A percentile compares a stretch with the other conserved stretches of the same genome.
Conservation (phyloP, 2,113 vertebrate genomes). For the Platysternon megacephalum region DNA sequence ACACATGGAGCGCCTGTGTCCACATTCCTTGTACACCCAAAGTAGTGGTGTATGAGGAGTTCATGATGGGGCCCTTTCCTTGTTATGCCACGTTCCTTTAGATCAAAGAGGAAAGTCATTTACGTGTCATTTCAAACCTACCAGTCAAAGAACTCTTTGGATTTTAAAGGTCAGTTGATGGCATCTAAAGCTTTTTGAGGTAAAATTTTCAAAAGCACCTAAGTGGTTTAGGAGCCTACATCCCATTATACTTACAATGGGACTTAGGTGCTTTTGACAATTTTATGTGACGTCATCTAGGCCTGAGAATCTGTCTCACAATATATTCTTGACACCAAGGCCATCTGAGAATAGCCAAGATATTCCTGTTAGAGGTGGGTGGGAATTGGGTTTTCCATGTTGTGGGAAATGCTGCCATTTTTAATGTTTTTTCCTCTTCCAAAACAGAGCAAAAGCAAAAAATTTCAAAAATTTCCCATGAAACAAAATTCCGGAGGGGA, state of each 20-base stretch:
- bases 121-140: not conserved
- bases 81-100: not conserved
- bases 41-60: not conserved
- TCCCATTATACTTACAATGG: rapidly evolving
- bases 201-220: not conserved
- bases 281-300: not conserved
- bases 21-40: rapidly evolving
- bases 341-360: too few species aligned
- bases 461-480: too few species aligned
- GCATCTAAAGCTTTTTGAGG: slow-evolving; percentile 13
- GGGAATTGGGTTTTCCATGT: too few species aligned
- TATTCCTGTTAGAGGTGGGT: too few species aligned
- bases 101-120: slow-evolving; percentile 18
- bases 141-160: not conserved
- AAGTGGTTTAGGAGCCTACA: not conserved
- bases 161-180: not conserved
- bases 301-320: too few species aligned
- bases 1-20: not conserved
- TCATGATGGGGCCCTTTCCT: not conserved
- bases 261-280: not conserved
- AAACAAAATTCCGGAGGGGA: too few species aligned
- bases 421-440: too few species aligned
- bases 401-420: too few species aligned
- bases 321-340: too few species aligned
- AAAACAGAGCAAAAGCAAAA: too few species aligned